A percentile compares a stretch with the other conserved stretches of the same genome.
phyloP scores from a whole-genome alignment of 2,797 vertebrate species.

The Catharus ustulatus region DNA sequence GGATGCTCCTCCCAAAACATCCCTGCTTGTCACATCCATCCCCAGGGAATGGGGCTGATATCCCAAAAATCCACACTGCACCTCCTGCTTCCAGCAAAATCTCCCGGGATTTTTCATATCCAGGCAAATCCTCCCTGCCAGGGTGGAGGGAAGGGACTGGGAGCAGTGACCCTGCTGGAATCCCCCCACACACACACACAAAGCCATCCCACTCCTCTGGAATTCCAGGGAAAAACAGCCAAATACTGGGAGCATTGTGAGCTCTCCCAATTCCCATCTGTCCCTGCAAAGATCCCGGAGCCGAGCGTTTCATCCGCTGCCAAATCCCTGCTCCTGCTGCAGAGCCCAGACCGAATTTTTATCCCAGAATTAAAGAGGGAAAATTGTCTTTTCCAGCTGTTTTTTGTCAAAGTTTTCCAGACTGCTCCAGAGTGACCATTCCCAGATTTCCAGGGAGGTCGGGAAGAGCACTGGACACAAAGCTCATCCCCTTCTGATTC shows the following conservation, averaged over 20 bases:
- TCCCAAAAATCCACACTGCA: not conserved
- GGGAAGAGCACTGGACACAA: not conserved
- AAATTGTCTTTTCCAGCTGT: conserved; percentile 58
- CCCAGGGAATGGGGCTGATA: not conserved
- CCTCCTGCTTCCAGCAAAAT: not conserved
- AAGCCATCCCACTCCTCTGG: not conserved
- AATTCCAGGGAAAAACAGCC: not conserved
- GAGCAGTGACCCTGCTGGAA: not conserved
- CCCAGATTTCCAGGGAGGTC: not conserved
- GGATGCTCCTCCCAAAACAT: not conserved
- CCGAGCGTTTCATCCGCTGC: not conserved
- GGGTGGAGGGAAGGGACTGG: not conserved
- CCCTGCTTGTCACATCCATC: not conserved
- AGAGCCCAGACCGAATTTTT: not conserved
- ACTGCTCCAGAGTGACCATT: not conserved
- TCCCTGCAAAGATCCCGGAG: conserved; percentile 31
- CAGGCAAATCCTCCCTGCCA: not conserved
- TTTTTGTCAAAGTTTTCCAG: not conserved
- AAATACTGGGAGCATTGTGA: conserved; percentile 1
- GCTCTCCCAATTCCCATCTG: conserved; percentile 53
- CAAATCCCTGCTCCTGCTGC: conserved; percentile 6
- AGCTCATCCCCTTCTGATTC: not conserved
- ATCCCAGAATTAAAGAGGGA: not conserved
- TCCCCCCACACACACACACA: not conserved
- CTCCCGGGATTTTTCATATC: not conserved